Evolutionary conservation across 2,113 vertebrate genomes (phyloP).

Genomic region (Rhabdomys dilectus): DNA sequence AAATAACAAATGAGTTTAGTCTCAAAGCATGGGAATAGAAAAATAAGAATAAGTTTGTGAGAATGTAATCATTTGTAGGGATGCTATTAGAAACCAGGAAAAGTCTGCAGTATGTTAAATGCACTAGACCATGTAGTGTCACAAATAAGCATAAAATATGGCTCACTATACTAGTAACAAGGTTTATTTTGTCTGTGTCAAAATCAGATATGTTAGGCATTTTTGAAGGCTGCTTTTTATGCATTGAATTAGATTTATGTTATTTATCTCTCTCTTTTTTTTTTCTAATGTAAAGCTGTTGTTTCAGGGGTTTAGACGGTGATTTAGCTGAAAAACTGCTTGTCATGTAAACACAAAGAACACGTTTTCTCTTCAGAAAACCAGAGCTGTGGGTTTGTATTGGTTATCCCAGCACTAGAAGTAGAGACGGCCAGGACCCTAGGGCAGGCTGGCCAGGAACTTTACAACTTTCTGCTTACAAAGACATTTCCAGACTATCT

Average conservation of each 20-base stretch:
- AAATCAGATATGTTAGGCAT: not conserved
- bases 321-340: no score
- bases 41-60: not conserved
- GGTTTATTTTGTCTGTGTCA: conserved; percentile 1
- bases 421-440: not conserved
- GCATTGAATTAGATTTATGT: not conserved
- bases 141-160: conserved; percentile 20
- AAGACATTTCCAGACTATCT: not conserved
- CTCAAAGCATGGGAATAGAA: not conserved
- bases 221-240: not conserved
- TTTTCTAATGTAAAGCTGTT: not conserved
- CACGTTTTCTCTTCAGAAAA: not conserved
- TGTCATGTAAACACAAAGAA: not conserved
- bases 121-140: not conserved
- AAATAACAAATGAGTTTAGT: not conserved
- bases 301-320: not conserved
- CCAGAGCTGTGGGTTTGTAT: not conserved
- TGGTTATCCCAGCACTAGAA: not conserved
- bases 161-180: not conserved
- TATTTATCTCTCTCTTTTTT: not conserved
- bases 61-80: not conserved
- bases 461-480: not conserved
- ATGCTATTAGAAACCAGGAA: not conserved
- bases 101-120: not conserved
- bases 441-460: not conserved